Evolutionary conservation across 92 coral and sea anemone genomes (phyloP).

Genomic region (Heliopora coerulea): DNA sequence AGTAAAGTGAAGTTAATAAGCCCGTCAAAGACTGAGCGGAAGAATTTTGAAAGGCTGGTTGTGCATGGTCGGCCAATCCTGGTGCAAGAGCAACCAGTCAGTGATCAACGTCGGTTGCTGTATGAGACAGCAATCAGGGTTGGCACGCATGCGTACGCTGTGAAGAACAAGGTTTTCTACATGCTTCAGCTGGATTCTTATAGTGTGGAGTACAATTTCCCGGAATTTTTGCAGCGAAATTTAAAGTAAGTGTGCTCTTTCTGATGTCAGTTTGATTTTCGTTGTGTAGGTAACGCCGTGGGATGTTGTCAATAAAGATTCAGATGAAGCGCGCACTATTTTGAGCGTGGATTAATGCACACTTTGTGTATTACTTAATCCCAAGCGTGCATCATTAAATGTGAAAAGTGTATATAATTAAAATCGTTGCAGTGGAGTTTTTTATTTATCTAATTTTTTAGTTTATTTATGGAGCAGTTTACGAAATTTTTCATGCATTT

Average conservation of each 20-base stretch:
- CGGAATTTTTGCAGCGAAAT: slow-evolving; percentile 28
- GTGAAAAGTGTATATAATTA: too few species aligned
- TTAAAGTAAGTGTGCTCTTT: neutral
- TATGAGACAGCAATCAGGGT: slow-evolving; percentile 28
- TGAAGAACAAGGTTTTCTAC: slow-evolving; percentile 4
- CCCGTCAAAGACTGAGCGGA: slow-evolving; percentile 6
- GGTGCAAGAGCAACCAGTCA: neutral
- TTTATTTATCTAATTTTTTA: too few species aligned
- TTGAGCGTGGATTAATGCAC: too few species aligned
- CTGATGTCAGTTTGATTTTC: neutral
- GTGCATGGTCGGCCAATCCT: slow-evolving; percentile 1
- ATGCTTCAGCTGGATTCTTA: neutral
- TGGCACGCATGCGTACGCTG: slow-evolving; percentile 9
- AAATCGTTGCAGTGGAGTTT: too few species aligned
- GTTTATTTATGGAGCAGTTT: too few species aligned
- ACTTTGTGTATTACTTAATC: too few species aligned
- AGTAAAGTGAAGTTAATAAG: neutral
- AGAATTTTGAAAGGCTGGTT: neutral
- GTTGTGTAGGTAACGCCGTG: neutral
- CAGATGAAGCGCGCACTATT: too few species aligned
- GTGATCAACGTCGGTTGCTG: slow-evolving; percentile 15
- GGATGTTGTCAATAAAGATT: too few species aligned
- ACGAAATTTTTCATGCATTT: too few species aligned
- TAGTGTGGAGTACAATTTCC: slow-evolving; percentile 22
- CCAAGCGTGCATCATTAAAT: too few species aligned